Base-by-base conservation (phyloP, 2,888 invertebrate genomes). In the Xanthorhoe spadicearia region DNA sequence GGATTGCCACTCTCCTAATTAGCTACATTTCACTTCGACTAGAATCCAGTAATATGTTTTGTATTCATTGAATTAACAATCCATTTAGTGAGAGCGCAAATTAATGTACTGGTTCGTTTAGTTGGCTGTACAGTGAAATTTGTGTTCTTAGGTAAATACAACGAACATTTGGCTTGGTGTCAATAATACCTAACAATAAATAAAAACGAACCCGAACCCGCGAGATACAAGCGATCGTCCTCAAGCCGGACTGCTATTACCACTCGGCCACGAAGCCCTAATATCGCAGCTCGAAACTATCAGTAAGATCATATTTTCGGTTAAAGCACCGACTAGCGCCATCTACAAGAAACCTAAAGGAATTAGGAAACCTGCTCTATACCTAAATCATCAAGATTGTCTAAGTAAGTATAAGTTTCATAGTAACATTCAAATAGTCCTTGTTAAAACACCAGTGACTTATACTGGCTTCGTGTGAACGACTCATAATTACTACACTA, bases 1-100 rank as follows among this genome's bases (percentile, higher is more conserved):
- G 43, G 61, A 66, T 66, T 58, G 61, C 58, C 66, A 66, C 61
- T 66, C 38, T 57, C 58, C 32, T 66, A 62, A 66, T 66, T 66
- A 66, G 54, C 46, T 46, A 61, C 58, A 66, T 58, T 61, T 62
- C 58, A 66, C 61, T 66, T 54, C 10, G 49, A 19, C 56, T 56
- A 61, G 46, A 61, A 65, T 53, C 49, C 65, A n/a, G 51, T 46
- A 18, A 55, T 52, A 60, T 61, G 51, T 56, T 65, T 56, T 61
- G 48, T 57, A 61, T 62, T 61, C 57, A 66, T 58, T 62, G 50
- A 66, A 62, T 66, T 66, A 66, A 51, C 61, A 62, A 62, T 55
- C 53, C 54, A 62, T 66, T 62, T 62, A n/a, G 57, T 35, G 15
- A 32, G 43, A 58, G 58, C 32, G 38, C 50, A 59, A 66, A 55